Evolutionary conservation across 2,113 vertebrate genomes (phyloP), one percentile per base, ranked within the genome.

Genomic region (Bambusicola thoracicus): DNA sequence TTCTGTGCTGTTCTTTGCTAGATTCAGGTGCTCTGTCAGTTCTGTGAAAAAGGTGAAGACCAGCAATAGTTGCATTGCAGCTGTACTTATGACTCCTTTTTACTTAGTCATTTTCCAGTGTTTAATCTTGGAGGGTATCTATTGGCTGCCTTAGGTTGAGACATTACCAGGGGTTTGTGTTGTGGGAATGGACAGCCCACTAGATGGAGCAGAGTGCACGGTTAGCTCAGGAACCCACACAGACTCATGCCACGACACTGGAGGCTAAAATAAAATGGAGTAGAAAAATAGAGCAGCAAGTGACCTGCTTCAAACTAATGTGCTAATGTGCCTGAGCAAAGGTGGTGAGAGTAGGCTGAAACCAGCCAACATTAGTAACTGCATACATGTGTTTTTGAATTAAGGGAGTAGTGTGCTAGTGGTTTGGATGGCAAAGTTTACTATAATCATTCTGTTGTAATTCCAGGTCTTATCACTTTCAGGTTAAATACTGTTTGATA

Each of bases 171-270:
- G 66, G 19, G 24, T 20, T 59, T 22, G 24, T 43, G 30, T 7
- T 56, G 6, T 41, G 62, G 76, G 49, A 61, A n/a, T n/a, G 15
- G 4, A 29, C 7, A 69, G 68, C 40, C 94, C 96, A 77, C 96
- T 97, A 96, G 97, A 84, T 95, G 96, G 96, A 94, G 96, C 85
- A 92, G 87, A 51, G 88, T 29, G 12, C 65, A 27, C 63, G 34
- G 72, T 38, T 25, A 38, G 34, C 66, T 83, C 30, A 2, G n/a
- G 58, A 65, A 36, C 2, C 36, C 29, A 53, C 68, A 27, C n/a
- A 2, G 0, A 11, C n/a, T 48, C 17, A 3, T 6, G 30, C 87
- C 68, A 0, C 32, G 11, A 15, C 32, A 32, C 68, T 85, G 29
- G 38, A 49, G 62, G 69, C 55, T 65, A 8, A 78, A 81, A 82